Base-by-base conservation (phyloP, 1,140 invertebrate species). In the Tribolium castaneum region DNA sequence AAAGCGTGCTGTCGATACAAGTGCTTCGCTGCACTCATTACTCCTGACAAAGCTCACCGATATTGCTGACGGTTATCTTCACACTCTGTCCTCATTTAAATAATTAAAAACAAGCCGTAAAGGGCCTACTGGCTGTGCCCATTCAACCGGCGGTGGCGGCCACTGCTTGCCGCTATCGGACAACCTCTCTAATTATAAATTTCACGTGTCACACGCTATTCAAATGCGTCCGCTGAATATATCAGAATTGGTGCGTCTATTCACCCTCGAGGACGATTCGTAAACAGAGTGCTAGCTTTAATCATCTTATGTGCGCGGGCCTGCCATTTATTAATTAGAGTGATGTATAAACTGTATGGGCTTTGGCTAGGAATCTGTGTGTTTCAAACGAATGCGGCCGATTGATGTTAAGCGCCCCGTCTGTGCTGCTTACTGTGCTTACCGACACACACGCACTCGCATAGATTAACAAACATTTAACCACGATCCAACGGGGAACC, bases 241-340 rank as follows among this genome's bases (percentile, higher is more conserved):
- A 45, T 75, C 25, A 51, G 35, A 56, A 75, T 56, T 56, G 50
- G 51, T 75, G 39, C 52, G 39, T 75, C 35, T 75, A 75, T 75
- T 54, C 72, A 56, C 51, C 72, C 72, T 56, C 50, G 51, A 75
- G 72, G 72, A 56, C 50, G 34, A 59, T 56, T 59, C 52, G 22
- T 75, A 75, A 75, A 75, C 51, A 59, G 51, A 75, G 50, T 75
- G 72, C 52, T 59, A 52, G 72, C 72, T 75, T 75, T 75, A 75
- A 75, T 75, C 72, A 75, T 75, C 72, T 75, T 75, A 75, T 75
- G 72, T 75, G 51, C 72, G 77, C 72, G 45, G 75, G 80, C 66
- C 74, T 76, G 82, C 83, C 83, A 85, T 84, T 84, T 85, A 84
- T 83, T 84, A 85, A 85, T 85, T 85, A 84, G 81, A 82, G 78